Conservation (phyloP, 2,113 vertebrate genomes). For the Megaceryle maxima region DNA sequence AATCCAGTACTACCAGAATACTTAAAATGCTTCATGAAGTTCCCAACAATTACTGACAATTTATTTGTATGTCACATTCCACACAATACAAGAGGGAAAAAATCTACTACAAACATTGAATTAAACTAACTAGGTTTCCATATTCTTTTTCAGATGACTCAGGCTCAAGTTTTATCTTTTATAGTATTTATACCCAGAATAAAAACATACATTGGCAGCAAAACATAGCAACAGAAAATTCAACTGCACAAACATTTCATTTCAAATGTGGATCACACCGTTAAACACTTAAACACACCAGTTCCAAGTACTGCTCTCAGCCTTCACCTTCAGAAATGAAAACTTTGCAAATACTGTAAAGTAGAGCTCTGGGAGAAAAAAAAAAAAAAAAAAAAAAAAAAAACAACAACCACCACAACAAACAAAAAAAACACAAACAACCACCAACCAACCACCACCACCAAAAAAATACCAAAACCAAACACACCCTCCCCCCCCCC, state of each 20-base stretch:
- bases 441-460: too few species aligned
- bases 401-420: too few species aligned
- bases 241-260: neutral
- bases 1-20: neutral
- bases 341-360: neutral
- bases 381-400: neutral
- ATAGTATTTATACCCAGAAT: conserved; percentile 16
- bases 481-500: too few species aligned
- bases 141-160: conserved; percentile 39
- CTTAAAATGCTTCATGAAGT: neutral
- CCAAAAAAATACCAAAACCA: too few species aligned
- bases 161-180: neutral
- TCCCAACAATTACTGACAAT: neutral
- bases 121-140: neutral
- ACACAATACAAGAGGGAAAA: neutral
- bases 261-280: neutral
- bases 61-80: neutral
- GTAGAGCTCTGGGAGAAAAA: too few species aligned
- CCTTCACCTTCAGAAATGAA: neutral
- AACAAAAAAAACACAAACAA: neutral
- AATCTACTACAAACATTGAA: neutral
- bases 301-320: neutral
- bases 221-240: conserved; percentile 52
- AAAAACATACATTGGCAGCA: conserved; percentile 7
- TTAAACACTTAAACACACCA: neutral